These are phyloP conservation scores for Camponotus fellah DNA, from an alignment of 2,888 invertebrate species.

Conservation along the genomic window DNA sequence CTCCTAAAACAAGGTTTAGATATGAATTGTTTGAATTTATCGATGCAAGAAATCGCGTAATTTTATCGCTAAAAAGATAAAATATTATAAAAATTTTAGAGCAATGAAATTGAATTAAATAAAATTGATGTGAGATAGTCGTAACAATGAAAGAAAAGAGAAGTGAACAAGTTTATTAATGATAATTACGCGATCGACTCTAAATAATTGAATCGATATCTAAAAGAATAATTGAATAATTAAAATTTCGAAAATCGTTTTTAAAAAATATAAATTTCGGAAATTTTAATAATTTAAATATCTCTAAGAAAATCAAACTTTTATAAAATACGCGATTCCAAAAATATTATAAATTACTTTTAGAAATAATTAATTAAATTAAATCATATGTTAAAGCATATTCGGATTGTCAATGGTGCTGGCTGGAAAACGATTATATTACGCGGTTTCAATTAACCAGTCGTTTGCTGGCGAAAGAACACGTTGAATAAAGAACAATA, in stretches of 20 bases:
- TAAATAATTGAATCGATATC: not conserved
- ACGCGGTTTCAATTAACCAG: constrained; percentile 15
- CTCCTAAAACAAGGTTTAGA: not conserved
- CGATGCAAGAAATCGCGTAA: not conserved
- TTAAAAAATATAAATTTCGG: too few species aligned
- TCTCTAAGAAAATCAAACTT: not conserved
- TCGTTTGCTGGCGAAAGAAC: not conserved
- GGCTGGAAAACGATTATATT: constrained; percentile 8
- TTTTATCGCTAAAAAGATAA: not conserved
- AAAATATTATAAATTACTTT: not conserved
- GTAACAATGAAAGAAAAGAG: not conserved
- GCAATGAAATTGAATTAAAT: not conserved
- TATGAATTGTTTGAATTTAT: not conserved
- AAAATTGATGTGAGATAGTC: not conserved
- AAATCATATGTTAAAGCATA: not conserved
- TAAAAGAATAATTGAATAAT: not conserved
- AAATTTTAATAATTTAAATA: not conserved
- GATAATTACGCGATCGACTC: not conserved
- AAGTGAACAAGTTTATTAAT: not conserved
- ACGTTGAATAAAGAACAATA: not conserved
- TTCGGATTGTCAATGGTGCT: not conserved
- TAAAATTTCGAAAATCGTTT: not conserved
- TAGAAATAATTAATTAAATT: constrained; percentile 8
- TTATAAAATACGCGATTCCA: not conserved
- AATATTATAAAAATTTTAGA: not conserved